Evolutionary conservation across 1,140 invertebrate genomes (phyloP), one percentile per base, ranked within the genome.

Genomic region (Drosophila paulistorum): DNA sequence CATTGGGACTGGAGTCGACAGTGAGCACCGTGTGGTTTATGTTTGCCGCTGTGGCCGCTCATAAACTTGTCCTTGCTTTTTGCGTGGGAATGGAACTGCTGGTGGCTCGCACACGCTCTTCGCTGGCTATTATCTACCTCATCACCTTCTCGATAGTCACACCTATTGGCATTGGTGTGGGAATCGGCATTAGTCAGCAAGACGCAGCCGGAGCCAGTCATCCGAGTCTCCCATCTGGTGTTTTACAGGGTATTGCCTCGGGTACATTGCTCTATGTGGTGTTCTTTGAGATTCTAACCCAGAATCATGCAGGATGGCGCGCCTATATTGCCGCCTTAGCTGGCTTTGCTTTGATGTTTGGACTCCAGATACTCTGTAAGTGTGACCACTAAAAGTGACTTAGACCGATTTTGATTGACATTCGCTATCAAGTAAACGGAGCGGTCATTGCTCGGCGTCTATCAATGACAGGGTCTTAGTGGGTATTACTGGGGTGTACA

Each of bases 1-100:
- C 97, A 10, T 95, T 98, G 60, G 97, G 97, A 6, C 93, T 98
- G 23, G 96, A 98, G 92, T 93, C 93, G 17, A 94, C 94, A 7
- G 92, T 94, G 1, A 89, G 92, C 6, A 93, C 95, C 48, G 96
- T 98, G 7, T 97, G 96, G 95, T 95, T 95, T 78, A 95, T 97
- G 93, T 96, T 98, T 73, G 95, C 94, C 6, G 97, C 97, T 0
- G 95, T 98, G n/a, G 95, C 96, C 0, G 95, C 97, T 1, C 97
- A 98, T 91, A 98, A 98, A 92, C 94, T 97, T 51, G 96, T 98
- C 1, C 96, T 98, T 57, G 96, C 97, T 1, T 97, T 97, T 81
- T 97, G 96, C 90, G 96, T 97, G 69, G 96, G 96, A 30, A 94
- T 97, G 26, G 96, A 97, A 81, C 87, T 97, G 35, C 94, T 96